Conservation (phyloP, 2,113 vertebrate species). For the Platichthys stellatus region DNA sequence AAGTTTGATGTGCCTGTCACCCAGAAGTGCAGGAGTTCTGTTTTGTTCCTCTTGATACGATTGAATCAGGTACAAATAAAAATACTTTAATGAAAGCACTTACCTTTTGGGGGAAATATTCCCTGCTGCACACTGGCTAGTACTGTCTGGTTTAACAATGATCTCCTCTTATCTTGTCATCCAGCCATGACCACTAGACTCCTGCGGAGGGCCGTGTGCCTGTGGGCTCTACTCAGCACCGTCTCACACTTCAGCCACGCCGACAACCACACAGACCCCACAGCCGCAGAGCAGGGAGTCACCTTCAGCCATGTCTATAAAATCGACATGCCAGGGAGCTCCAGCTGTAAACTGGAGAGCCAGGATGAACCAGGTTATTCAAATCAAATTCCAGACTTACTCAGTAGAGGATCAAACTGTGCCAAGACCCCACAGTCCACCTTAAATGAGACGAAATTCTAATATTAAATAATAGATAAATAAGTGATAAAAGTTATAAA, state of each 20-base stretch:
- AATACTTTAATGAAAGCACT: neutral
- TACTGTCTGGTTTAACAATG: neutral
- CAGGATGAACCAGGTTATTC: conserved; percentile 71
- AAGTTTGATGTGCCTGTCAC: neutral
- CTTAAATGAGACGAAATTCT: too few relatives aligned
- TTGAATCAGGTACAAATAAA: neutral
- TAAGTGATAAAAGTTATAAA: too few relatives aligned
- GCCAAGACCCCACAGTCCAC: too few relatives aligned
- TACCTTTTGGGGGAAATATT: neutral
- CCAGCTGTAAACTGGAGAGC: conserved; percentile 81
- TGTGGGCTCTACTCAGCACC: conserved; percentile 68
- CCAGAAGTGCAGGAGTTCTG: neutral
- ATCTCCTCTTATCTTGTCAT: conserved; percentile 23
- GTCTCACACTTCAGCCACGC: conserved; percentile 58
- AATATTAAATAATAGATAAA: too few relatives aligned
- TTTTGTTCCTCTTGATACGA: neutral
- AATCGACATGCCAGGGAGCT: conserved; percentile 79
- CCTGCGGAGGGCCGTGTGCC: conserved; percentile 54
- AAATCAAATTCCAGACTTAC: conserved; percentile 8
- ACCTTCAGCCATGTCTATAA: conserved; percentile 91
- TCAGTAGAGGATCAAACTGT: too few relatives aligned
- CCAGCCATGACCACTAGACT: conserved; percentile 73
- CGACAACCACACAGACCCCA: conserved; percentile 43
- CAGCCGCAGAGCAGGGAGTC: conserved; percentile 75
- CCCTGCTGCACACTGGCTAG: neutral